Percentiles rank a stretch among this genome's conserved stretches.
phyloP scores from a whole-genome alignment of 2,797 vertebrate species.

The Myotis vivesi region DNA sequence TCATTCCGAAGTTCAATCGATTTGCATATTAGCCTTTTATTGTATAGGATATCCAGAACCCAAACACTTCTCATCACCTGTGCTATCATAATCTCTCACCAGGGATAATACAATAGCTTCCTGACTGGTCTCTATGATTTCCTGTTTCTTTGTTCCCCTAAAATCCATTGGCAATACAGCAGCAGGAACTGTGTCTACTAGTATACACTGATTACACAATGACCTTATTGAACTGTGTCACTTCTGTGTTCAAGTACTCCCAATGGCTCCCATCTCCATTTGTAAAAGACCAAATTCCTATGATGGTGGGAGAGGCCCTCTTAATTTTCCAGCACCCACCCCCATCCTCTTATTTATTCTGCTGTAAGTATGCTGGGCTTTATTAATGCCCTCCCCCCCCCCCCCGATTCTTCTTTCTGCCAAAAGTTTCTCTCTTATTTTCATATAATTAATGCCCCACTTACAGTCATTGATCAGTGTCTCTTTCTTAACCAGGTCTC shows the following conservation, averaged over 20 bases:
- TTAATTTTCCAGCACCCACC: neutral
- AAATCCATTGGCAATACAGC: neutral
- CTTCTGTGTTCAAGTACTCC: neutral
- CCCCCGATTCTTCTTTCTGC: neutral
- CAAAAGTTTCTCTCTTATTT: neutral
- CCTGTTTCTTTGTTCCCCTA: neutral
- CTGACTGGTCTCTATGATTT: neutral
- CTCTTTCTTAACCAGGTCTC: neutral
- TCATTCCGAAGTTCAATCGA: fast-evolving
- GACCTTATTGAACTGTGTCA: neutral
- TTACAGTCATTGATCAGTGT: neutral
- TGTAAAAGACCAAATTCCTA: neutral
- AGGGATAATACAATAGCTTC: neutral
- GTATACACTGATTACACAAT: neutral
- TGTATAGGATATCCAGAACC: neutral
- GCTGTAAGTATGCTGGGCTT: neutral
- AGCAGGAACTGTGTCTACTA: neutral
- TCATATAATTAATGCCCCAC: neutral
- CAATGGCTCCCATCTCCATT: neutral
- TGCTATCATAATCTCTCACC: neutral
- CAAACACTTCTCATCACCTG: neutral
- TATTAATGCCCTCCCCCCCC: neutral
- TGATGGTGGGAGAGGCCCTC: neutral
- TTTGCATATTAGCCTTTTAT: too few relatives aligned
- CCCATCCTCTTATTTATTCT: neutral